Percentiles rank a stretch among this genome's conserved stretches.
Evolutionary conservation across 37 sponge, comb jelly and placozoan genomes (phyloP).

Genomic region (Mnemiopsis leidyi): DNA sequence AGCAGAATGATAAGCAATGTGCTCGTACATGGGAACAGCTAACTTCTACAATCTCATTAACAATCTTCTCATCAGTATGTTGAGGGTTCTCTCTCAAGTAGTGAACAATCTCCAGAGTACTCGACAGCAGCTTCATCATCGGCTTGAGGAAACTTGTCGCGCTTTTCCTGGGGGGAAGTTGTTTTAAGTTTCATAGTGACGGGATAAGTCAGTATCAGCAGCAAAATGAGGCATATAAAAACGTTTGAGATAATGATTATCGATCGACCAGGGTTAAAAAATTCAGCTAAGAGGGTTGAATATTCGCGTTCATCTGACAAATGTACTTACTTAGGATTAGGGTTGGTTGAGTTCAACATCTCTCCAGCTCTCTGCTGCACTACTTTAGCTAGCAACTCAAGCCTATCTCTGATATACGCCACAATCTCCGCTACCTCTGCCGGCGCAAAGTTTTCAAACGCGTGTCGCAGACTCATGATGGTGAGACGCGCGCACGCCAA

Average conservation of each 20-base stretch:
- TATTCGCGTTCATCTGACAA: too few relatives aligned
- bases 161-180: background rate
- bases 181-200: too few relatives aligned
- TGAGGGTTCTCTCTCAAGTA: background rate
- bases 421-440: background rate
- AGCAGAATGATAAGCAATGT: background rate
- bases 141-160: background rate
- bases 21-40: conserved; percentile 11
- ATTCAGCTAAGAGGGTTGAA: too few relatives aligned
- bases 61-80: background rate
- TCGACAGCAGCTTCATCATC: background rate
- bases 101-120: conserved; percentile 30
- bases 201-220: too few relatives aligned
- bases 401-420: background rate
- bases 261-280: too few relatives aligned
- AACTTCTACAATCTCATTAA: background rate
- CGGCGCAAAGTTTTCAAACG: background rate
- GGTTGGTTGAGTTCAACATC: background rate
- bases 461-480: conserved; percentile 34
- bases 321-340: background rate
- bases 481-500: conserved; percentile 4
- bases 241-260: too few relatives aligned
- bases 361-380: background rate
- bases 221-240: too few relatives aligned
- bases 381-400: background rate